These are phyloP conservation scores for Andricus quercusramuli DNA, from an alignment of 2,888 invertebrate species.

Conservation along the genomic window DNA sequence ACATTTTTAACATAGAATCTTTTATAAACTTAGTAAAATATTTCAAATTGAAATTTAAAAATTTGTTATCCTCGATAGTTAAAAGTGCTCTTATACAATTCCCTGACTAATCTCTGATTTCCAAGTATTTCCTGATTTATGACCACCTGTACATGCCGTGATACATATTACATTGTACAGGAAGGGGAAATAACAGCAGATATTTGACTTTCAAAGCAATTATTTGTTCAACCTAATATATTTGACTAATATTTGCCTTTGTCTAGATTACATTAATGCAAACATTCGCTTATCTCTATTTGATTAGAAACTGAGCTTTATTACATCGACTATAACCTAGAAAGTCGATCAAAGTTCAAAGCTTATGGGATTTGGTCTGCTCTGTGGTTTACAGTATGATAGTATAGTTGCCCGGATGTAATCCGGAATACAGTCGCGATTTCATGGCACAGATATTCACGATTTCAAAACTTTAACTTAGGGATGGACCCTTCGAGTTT, in stretches of 20 bases:
- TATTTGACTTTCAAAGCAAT: conserved; percentile 3
- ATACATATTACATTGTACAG: not conserved
- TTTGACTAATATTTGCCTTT: not conserved
- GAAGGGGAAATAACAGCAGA: not conserved
- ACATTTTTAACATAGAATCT: too few relatives aligned
- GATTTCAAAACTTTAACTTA: conserved; percentile 34
- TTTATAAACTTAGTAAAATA: too few relatives aligned
- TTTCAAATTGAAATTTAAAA: too few relatives aligned
- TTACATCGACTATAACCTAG: conserved; percentile 20
- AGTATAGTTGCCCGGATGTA: not conserved
- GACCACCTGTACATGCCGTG: too few relatives aligned
- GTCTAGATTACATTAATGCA: not conserved
- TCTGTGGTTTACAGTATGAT: conserved; percentile 3
- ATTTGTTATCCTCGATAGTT: too few relatives aligned
- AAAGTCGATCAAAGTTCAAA: conserved; percentile 43
- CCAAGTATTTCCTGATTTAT: too few relatives aligned
- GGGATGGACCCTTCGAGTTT: conserved; percentile 40
- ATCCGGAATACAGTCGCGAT: conserved; percentile 29
- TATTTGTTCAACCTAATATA: not conserved
- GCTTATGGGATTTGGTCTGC: conserved; percentile 36
- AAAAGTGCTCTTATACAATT: too few relatives aligned
- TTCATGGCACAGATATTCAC: conserved; percentile 13
- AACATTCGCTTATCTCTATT: conserved; percentile 27
- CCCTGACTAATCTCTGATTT: too few relatives aligned
- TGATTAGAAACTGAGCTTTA: conserved; percentile 11